Evolutionary conservation across 2,113 vertebrate species (phyloP), one percentile per base, ranked within the genome.

Genomic region (Rhinoptilus africanus): DNA sequence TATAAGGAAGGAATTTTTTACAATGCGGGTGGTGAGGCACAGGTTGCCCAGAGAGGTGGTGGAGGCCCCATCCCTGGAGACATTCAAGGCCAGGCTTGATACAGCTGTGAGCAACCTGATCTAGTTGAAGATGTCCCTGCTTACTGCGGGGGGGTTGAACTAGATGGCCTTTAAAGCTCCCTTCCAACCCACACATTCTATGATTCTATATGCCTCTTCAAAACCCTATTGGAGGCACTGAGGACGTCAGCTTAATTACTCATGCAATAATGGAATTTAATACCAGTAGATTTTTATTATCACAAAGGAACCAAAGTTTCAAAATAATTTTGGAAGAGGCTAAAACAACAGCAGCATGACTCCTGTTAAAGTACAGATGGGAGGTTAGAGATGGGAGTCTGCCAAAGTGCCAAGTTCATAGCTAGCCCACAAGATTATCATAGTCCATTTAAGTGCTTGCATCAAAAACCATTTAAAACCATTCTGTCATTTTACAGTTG

Each of bases 341-440:
- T 96, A 88, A 96, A 93, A 43, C 75, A 94, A 88, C 50, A 88
- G 67, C 50, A 92, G 48, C 17, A 34, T 34, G 45, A 94, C 63
- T 83, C 50, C 71, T 2, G 0, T 50, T 64, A 53, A 85, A 57
- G 48, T 80, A 85, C n/a, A 90, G 41, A 73, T 18, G 37, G 17
- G 73, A 94, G 91, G 89, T 84, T 80, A 97, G 94, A 97, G 12
- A n/a, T 82, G 76, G 8, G 35, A 93, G 37, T 32, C 56, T 93
- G 89, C 45, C 79, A 87, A 88, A 73, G 21, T 59, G 47, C 35
- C 86, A 92, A 75, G 87, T 73, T 85, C 66, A 85, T 32, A 78
- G 64, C n/a, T 89, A 92, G 37, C 26, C 57, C 8, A 4, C 20
- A 51, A 79, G 62, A 82, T 82, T 79, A 62, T 66, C 84, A 63